A percentile compares a stretch with the other conserved stretches of the same genome.
Evolutionary conservation across 2,888 invertebrate species (phyloP).

Genomic region (Apantesis nais): DNA sequence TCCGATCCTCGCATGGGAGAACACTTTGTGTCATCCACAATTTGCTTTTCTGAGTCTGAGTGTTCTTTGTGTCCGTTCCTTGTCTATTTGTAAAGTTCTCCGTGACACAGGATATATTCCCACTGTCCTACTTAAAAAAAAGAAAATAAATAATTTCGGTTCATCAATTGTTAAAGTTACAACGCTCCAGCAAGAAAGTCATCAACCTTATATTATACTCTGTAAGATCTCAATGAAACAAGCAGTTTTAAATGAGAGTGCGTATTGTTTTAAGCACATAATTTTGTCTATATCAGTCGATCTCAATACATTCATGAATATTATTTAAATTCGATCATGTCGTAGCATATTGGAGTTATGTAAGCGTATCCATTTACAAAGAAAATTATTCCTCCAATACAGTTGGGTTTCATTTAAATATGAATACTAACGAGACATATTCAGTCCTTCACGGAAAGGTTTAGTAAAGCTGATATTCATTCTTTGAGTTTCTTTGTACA

Average conservation of each 20-base stretch:
- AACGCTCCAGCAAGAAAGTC: not conserved
- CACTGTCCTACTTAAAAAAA: too few relatives aligned
- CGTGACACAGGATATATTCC: too few relatives aligned
- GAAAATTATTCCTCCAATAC: conserved; percentile 24
- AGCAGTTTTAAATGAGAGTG: not conserved
- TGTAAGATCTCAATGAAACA: not conserved
- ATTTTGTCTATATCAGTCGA: not conserved
- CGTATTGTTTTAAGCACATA: not conserved
- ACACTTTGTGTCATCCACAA: too few relatives aligned
- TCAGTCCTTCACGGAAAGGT: conserved; percentile 29
- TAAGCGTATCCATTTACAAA: conserved; percentile 30
- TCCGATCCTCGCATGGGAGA: too few relatives aligned
- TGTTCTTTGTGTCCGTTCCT: too few relatives aligned
- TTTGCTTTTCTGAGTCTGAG: too few relatives aligned
- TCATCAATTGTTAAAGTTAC: not conserved
- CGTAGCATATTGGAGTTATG: not conserved
- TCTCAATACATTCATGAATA: conserved; percentile 18
- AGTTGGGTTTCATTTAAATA: conserved; percentile 47
- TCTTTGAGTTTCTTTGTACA: not conserved
- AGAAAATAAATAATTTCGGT: too few relatives aligned
- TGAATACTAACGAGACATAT: conserved; percentile 52
- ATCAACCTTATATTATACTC: not conserved
- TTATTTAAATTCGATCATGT: conserved; percentile 26
- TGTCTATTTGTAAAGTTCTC: too few relatives aligned
- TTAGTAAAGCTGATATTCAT: not conserved